A percentile compares a stretch with the other conserved stretches of the same genome.
Evolutionary conservation across 2,113 vertebrate genomes (phyloP).

Genomic region (Heterotis niloticus): DNA sequence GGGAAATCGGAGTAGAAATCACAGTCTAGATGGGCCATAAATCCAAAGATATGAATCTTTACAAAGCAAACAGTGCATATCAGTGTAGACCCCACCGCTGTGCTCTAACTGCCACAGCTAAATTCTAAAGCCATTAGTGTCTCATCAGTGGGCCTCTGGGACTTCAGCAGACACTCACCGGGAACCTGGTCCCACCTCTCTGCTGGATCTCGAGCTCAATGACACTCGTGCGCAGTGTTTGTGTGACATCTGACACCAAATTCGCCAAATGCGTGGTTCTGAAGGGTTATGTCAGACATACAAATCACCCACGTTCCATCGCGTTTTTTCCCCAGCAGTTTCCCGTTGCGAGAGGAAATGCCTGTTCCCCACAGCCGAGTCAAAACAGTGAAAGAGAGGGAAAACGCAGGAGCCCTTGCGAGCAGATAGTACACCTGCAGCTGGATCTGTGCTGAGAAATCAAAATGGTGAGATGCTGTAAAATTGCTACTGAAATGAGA

Average conservation of each 20-base stretch:
- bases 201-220: background rate
- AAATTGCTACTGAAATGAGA: background rate
- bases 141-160: constrained; percentile 11
- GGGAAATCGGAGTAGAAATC: too few species aligned
- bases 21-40: constrained; percentile 24
- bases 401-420: background rate
- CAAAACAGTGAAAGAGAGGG: too few species aligned
- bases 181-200: background rate
- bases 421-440: background rate
- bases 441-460: background rate
- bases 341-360: background rate
- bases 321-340: background rate
- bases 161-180: background rate
- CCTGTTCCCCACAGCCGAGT: background rate
- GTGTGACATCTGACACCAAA: background rate
- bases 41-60: constrained; percentile 39
- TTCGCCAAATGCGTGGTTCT: background rate
- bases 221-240: background rate
- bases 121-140: constrained; percentile 32
- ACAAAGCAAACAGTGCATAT: constrained; percentile 30
- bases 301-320: background rate
- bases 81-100: constrained; percentile 31
- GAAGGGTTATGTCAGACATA: background rate
- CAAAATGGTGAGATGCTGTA: background rate
- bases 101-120: constrained; percentile 22